Evolutionary conservation across 2,888 invertebrate species (phyloP).

Genomic region (Erynnis tages): DNA sequence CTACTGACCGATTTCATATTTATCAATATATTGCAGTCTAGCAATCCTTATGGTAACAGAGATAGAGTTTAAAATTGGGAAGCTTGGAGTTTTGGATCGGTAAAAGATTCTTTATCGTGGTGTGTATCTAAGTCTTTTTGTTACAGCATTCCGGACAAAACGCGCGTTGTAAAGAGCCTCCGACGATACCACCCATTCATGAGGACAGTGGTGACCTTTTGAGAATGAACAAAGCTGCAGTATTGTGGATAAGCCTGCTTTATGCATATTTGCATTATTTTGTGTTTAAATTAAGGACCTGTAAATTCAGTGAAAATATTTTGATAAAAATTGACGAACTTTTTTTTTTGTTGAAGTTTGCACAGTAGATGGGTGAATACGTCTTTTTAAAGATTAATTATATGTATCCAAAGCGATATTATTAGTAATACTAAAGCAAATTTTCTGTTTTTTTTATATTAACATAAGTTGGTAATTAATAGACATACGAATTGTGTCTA

Average conservation of each 20-base stretch:
- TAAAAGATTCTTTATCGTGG: slow-evolving; percentile 58
- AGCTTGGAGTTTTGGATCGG: slow-evolving; percentile 32
- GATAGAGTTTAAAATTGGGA: slow-evolving; percentile 41
- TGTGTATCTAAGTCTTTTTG: slow-evolving; percentile 79
- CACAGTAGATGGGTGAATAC: too few species aligned
- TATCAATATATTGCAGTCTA: slow-evolving; percentile 74
- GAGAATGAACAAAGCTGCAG: slow-evolving; percentile 58
- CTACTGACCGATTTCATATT: slow-evolving; percentile 64
- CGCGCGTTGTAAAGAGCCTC: slow-evolving; percentile 78
- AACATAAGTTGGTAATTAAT: too few species aligned
- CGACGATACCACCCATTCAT: slow-evolving; percentile 81
- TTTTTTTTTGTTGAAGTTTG: too few species aligned
- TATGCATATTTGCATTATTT: neutral
- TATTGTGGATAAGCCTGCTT: slow-evolving; percentile 49
- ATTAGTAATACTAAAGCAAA: too few species aligned
- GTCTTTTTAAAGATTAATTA: too few species aligned
- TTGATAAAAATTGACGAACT: too few species aligned
- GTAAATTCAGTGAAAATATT: neutral
- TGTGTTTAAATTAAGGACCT: too few species aligned
- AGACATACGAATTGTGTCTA: too few species aligned
- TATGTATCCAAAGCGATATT: too few species aligned
- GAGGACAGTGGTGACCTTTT: slow-evolving; percentile 79
- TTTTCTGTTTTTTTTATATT: too few species aligned
- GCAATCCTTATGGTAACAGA: slow-evolving; percentile 35
- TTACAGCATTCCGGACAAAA: slow-evolving; percentile 80